These are phyloP conservation scores for Poecilia latipinna DNA, from an alignment of 2,113 vertebrate genomes.

Conservation along the genomic window DNA sequence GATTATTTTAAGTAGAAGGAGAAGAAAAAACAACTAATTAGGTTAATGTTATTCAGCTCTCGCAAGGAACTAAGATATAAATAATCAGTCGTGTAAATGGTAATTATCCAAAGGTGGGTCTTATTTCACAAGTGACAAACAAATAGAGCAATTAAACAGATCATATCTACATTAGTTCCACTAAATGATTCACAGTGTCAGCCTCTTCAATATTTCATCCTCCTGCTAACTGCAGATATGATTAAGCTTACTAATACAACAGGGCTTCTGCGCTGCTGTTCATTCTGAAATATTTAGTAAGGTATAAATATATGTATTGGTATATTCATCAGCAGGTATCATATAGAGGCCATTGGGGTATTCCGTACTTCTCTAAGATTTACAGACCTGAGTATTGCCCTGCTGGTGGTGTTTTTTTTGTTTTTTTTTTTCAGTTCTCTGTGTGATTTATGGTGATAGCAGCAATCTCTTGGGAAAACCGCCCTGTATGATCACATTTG, in stretches of 20 bases:
- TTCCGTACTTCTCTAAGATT: neutral
- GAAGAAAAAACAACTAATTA: neutral
- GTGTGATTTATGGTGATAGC: constrained; percentile 47
- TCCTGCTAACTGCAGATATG: constrained; percentile 24
- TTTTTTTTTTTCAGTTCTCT: constrained; percentile 5
- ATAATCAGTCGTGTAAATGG: constrained; percentile 6
- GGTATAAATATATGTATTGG: constrained; percentile 28
- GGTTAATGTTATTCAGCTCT: constrained; percentile 3
- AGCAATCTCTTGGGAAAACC: constrained; percentile 26
- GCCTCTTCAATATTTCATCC: constrained; percentile 50
- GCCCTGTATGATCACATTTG: constrained; percentile 41
- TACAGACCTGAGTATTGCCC: constrained; percentile 42
- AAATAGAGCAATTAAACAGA: constrained; percentile 43
- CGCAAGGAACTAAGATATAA: neutral
- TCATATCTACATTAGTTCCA: constrained; percentile 41
- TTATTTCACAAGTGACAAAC: constrained; percentile 33
- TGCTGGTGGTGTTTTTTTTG: constrained; percentile 11
- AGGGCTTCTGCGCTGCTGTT: constrained; percentile 4
- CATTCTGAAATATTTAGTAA: constrained; percentile 35
- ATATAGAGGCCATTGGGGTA: neutral
- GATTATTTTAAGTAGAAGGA: neutral
- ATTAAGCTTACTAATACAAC: constrained; percentile 34
- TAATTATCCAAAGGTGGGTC: constrained; percentile 27
- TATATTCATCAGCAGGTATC: constrained; percentile 43
- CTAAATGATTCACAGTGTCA: constrained; percentile 43